phyloP scores from a whole-genome alignment of 2,797 vertebrate genomes.

The Phrynocephalus guinanensis region DNA sequence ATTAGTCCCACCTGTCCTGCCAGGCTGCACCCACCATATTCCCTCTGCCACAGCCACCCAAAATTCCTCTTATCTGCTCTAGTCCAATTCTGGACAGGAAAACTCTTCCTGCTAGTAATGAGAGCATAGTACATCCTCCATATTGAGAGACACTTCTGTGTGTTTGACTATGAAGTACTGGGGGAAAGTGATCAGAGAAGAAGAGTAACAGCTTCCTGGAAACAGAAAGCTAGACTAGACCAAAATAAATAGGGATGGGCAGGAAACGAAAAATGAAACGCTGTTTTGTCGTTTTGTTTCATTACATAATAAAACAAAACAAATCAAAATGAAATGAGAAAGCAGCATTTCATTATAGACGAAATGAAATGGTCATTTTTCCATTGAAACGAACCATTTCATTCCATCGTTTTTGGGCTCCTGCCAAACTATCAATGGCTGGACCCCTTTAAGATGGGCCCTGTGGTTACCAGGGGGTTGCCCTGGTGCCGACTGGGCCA shows the following conservation, averaged over 20 bases:
- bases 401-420: too few relatives aligned
- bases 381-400: too few relatives aligned
- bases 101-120: neutral
- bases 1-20: neutral
- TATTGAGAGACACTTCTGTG: neutral
- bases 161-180: neutral
- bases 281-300: too few relatives aligned
- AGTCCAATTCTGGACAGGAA: neutral
- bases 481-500: too few relatives aligned
- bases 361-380: too few relatives aligned
- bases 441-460: too few relatives aligned
- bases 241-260: too few relatives aligned
- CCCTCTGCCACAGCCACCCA: neutral
- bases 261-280: neutral
- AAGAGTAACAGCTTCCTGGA: neutral
- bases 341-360: too few relatives aligned
- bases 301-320: too few relatives aligned
- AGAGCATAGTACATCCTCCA: neutral
- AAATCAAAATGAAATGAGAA: too few relatives aligned
- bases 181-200: neutral
- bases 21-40: neutral
- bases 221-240: neutral
- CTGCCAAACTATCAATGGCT: too few relatives aligned
- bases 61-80: neutral
- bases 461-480: too few relatives aligned